Percentiles rank a stretch among this genome's conserved stretches.
Conservation (phyloP, 2,113 vertebrate species). For the Actenoides hombroni region DNA sequence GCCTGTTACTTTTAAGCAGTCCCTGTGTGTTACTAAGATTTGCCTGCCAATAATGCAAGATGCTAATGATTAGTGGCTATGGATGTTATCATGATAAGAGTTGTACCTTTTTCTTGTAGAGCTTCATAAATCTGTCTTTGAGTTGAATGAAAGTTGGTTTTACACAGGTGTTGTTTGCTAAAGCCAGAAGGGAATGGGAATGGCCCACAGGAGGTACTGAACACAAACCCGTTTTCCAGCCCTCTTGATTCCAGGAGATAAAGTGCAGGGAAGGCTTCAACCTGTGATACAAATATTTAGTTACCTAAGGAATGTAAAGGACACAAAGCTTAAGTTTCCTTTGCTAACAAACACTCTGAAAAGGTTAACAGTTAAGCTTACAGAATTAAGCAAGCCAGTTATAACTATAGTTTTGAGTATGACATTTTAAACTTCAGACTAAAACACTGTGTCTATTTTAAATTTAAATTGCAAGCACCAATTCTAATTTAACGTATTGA, state of each 20-base stretch:
- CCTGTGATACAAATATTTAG: conserved; percentile 66
- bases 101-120: conserved; percentile 94
- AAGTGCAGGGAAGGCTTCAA: conserved; percentile 88
- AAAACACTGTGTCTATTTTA: not conserved
- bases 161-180: conserved; percentile 94
- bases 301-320: not conserved
- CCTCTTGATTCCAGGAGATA: conserved; percentile 95
- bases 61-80: not conserved
- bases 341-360: not conserved
- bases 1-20: not conserved
- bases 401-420: not conserved
- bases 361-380: not conserved
- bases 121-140: conserved; percentile 83
- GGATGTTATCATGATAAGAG: not conserved
- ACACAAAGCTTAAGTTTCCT: not conserved
- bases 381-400: not conserved
- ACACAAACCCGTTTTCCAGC: conserved; percentile 95
- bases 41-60: not conserved
- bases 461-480: not conserved
- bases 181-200: conserved; percentile 86
- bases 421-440: not conserved
- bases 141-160: conserved; percentile 88
- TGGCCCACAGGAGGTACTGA: conserved; percentile 92
- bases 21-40: not conserved
- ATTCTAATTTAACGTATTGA: not conserved